Percentiles rank a stretch among this genome's conserved stretches.
Evolutionary conservation across 2,797 vertebrate genomes (phyloP).

Genomic region (Australoheros facetus): DNA sequence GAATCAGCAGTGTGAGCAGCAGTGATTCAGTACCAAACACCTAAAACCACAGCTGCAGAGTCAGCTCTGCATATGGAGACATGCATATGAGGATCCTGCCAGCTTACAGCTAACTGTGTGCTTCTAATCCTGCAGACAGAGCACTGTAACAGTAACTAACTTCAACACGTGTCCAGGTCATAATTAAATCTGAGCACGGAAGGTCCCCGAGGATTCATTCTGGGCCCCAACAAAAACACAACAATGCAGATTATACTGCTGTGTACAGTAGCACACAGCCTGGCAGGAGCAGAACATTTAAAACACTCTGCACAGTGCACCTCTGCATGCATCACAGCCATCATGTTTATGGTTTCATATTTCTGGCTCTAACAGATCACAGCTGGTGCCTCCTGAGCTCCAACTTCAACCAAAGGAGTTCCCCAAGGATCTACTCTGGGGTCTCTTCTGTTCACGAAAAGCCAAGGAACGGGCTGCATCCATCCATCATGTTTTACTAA

Average conservation of each 20-base stretch:
- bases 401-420: background rate
- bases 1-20: too few relatives aligned
- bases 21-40: too few relatives aligned
- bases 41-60: background rate
- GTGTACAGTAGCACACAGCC: too few relatives aligned
- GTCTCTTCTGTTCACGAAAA: background rate
- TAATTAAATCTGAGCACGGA: background rate
- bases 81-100: background rate
- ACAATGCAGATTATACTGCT: background rate
- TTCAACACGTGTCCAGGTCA: background rate
- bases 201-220: background rate
- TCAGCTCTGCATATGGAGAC: rapidly evolving
- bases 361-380: background rate
- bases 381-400: background rate
- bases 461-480: background rate
- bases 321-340: background rate
- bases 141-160: rapidly evolving
- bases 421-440: background rate
- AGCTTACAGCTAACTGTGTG: background rate
- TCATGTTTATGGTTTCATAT: background rate
- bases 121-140: background rate
- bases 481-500: background rate
- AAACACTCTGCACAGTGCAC: background rate
- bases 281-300: background rate
- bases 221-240: background rate